Evolutionary conservation across 2,113 vertebrate species (phyloP), one percentile per base, ranked within the genome.

Genomic region (Sterrhoptilus dennistouni): DNA sequence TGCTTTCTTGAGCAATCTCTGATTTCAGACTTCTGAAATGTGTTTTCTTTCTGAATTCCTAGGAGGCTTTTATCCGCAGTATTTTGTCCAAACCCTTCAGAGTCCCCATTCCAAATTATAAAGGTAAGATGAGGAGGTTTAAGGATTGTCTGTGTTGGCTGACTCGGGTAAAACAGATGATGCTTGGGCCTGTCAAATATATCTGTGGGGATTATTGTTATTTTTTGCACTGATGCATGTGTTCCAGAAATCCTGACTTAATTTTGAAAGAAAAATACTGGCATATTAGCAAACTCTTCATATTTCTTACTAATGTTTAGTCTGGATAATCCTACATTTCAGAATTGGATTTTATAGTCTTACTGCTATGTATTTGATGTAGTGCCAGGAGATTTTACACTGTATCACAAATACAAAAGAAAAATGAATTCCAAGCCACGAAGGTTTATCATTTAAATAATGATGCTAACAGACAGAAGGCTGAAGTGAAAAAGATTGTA

Each of bases 71-170:
- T 96, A 99, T 99, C 93, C 98, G 98, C 90, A 99, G 98, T 83
- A 99, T 99, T 97, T 98, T 99, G 96, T 99, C 99, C 91, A 99
- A 98, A 94, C 99, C 99, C 33, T 99, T 99, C 95, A 99, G 99
- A 97, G 96, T 99, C 52, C 99, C 99, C 20, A 99, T 99, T 97
- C 98, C 97, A 92, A 99, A 99, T 96, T 99, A 99, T 96, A 98
- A 98, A 98, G 99, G 99, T 99, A 98, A 98, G 96, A 80, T 84
- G 76, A 57, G 53, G 18, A 84, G 65, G 52, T 33, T 78, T 90
- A 89, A 89, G 53, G 66, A 54, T 75, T 87, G 28, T 88, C 50
- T 90, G 4, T 82, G 45, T 87, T 94, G 44, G 63, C 54, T 91
- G 36, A 49, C 38, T 89, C 0, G 3, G 33, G 70, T 86, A 72